phyloP scores from a whole-genome alignment of 2,888 invertebrate species.

The Aquatica leii region DNA sequence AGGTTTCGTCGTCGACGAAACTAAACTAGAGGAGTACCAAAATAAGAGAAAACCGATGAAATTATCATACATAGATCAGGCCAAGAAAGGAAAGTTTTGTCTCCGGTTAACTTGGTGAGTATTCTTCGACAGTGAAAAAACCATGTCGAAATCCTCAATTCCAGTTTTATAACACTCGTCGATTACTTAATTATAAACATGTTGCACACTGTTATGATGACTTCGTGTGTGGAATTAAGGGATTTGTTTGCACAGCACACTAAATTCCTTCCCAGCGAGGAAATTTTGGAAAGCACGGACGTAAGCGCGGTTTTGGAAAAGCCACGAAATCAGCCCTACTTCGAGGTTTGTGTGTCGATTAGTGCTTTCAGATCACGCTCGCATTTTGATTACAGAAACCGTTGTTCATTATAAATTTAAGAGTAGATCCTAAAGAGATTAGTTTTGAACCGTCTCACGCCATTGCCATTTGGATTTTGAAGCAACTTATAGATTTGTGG shows the following conservation, averaged over 20 bases:
- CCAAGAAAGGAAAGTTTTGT: slow-evolving; percentile 83
- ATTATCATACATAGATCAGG: slow-evolving; percentile 88
- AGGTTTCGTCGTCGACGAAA: slow-evolving; percentile 82
- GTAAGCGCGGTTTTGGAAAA: slow-evolving; percentile 65
- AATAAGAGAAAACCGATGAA: slow-evolving; percentile 59
- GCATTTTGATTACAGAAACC: slow-evolving; percentile 62
- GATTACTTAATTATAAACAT: slow-evolving; percentile 78
- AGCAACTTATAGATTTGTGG: slow-evolving; percentile 71
- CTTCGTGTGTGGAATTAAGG: slow-evolving; percentile 69
- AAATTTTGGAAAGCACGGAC: slow-evolving; percentile 56
- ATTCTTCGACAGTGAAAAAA: neutral
- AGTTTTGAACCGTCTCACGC: slow-evolving; percentile 69
- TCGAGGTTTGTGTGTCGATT: too few relatives aligned
- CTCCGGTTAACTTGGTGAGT: slow-evolving; percentile 77
- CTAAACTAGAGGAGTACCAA: slow-evolving; percentile 38
- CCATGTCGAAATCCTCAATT: slow-evolving; percentile 9
- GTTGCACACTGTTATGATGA: slow-evolving; percentile 70
- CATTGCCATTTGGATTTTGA: slow-evolving; percentile 67
- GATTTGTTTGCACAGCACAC: slow-evolving; percentile 65
- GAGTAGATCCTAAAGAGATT: slow-evolving; percentile 54
- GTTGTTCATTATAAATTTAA: slow-evolving; percentile 69
- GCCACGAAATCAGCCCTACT: too few relatives aligned
- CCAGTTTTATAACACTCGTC: slow-evolving; percentile 73
- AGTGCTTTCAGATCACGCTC: neutral
- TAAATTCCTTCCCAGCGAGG: slow-evolving; percentile 62